Evolutionary conservation across 2,113 vertebrate species (phyloP).

Genomic region (Phylloscopus trochilus): DNA sequence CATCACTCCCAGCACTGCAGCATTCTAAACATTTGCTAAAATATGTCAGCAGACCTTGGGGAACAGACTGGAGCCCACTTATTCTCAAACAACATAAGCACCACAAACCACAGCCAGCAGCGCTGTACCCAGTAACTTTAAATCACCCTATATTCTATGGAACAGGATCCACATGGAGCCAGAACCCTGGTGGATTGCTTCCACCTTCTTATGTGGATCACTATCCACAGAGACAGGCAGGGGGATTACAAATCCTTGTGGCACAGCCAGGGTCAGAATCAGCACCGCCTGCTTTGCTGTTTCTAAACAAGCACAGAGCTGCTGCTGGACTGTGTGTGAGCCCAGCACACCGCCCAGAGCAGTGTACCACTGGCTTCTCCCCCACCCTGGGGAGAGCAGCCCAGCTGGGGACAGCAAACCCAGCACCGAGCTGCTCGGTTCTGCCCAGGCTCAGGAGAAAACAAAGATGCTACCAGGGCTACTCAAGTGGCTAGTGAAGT

Average conservation of each 20-base stretch:
- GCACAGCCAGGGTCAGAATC: background rate
- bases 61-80: background rate
- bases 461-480: background rate
- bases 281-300: background rate
- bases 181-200: background rate
- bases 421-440: fast-evolving
- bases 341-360: background rate
- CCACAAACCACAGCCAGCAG: background rate
- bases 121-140: background rate
- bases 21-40: background rate
- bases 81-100: background rate
- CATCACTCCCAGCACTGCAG: background rate
- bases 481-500: background rate
- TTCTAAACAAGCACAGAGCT: background rate
- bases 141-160: fast-evolving
- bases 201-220: background rate
- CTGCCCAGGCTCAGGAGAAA: background rate
- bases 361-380: no score
- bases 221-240: fast-evolving
- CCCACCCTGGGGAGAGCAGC: background rate
- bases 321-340: background rate
- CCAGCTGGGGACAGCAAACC: background rate
- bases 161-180: background rate
- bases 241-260: background rate
- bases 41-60: background rate